Evolutionary conservation across 2,797 vertebrate species (phyloP), one percentile per base, ranked within the genome.

Genomic region (Myiothlypis chrysogaster): DNA sequence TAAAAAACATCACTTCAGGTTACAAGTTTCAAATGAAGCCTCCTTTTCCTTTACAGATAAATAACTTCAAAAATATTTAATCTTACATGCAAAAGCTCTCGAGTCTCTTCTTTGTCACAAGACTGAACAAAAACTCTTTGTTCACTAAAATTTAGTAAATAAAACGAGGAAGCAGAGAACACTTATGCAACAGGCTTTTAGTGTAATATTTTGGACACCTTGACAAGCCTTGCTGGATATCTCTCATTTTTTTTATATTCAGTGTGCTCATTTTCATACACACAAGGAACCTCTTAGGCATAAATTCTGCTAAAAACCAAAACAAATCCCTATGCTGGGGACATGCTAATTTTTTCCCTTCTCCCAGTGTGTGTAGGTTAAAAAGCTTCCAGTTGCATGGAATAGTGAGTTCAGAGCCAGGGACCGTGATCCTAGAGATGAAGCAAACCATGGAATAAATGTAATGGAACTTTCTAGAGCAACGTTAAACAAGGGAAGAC

Each of bases 301-400:
- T 32, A 32, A 12, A 32, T 68, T n/a, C 24, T 47, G 34, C 34
- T 57, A 15, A 81, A 68, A n/a, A 83, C 21, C 13, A 78, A 56
- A 93, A 50, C 24, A 86, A 83, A 71, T 23, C 27, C 63, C 30
- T 57, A 0, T 23, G 32, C 27, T 3, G 0, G 14, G 30, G 30
- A n/a, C 18, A 56, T 3, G 0, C 0, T 17, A 16, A 61, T 50
- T 75, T 75, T 71, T 70, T 56, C 27, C 34, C 22, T 65, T 71
- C 66, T 88, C 37, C 24, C 34, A 5, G 2, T 4, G 27, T 28
- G 17, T 2, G 0, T 4, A 18, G 2, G 5, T 75, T 75, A 35
- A 50, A 70, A 61, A 70, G 34, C 50, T 11, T 37, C 9, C 49
- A 44, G 32, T 59, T 57, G 27, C 12, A 18, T 0, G 46, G 39